Evolutionary conservation across 2,797 vertebrate genomes (phyloP), one percentile per base, ranked within the genome.

Genomic region (Clarias laeviceps): DNA sequence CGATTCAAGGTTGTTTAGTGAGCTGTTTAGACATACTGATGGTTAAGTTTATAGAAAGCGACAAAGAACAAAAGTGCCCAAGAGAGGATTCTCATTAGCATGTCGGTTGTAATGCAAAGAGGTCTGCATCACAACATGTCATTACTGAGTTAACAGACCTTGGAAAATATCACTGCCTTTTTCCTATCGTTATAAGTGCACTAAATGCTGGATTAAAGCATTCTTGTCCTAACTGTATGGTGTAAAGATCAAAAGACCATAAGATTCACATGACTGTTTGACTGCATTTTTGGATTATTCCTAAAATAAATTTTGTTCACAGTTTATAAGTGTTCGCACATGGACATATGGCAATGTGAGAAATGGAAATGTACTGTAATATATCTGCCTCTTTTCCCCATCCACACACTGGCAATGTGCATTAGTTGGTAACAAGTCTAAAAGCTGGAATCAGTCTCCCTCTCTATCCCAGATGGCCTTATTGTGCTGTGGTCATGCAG

Each of bases 401-500:
- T 62, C 69, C 68, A 12, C 32, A 50, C n/a, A 40, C 37, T 66
- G n/a, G n/a, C 27, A 24, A 3, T 54, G 59, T 64, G 40, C 62
- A 45, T 22, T 50, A 8, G 3, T 61, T 61, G 34, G 64, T 78
- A 66, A 37, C 27, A 24, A 32, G 27, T 15, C 45, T 74, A 62
- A 65, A 74, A 54, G n/a, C 73, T 40, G 15, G 5, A 70, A 24
- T 70, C 80, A 40, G 57, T 66, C 11, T 62, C 34, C 69, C 24
- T 37, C 81, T 70, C 66, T 0, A 20, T 78, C 56, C 37, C 80
- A 80, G 76, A 72, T 80, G 84, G 77, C 70, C 54, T 89, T 85
- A 88, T 91, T 91, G 87, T 83, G 54, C 79, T 78, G 81, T 68
- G 91, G 84, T 88, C 59, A 34, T 91, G 83, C 0, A 89, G 62